Base-by-base conservation (phyloP, 2,797 vertebrate species). In the Vireo griseus region DNA sequence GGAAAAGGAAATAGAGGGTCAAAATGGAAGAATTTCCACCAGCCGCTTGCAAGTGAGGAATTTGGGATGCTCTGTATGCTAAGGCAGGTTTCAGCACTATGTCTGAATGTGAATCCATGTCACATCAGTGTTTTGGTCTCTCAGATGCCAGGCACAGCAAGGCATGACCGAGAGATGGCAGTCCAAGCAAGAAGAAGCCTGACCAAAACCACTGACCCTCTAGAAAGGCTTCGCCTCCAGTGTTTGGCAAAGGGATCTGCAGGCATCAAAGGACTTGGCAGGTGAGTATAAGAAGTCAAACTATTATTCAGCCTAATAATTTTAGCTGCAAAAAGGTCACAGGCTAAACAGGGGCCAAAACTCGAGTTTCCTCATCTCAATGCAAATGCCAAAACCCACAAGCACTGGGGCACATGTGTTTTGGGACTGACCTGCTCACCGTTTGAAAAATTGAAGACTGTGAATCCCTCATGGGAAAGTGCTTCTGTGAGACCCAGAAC, bases 231-330 rank as follows among this genome's bases (percentile, higher is more conserved):
- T 35, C 94, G 99, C 1, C 97, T 99, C 13, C 98, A 98, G 92
- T 99, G 99, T 80, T 97, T 99, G 82, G 85, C 98, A 35, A 96
- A 98, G 48, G 99, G 99, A 3, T 99, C 99, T 2, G 97, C 99
- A 0, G 99, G 99, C 33, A 99, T 99, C 97, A 99, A 99, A 97
- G 99, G 99, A 5, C 98, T 99, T n/a, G 96, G 98, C 95, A 99
- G 98, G 99, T 99, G 94, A 95, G 95, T 71, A 45, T 50, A 55
- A 66, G 31, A 44, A 21, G 6, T 39, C 40, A 79, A 61, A 72
- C 37, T 15, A 37, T 29, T 52, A 69, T 79, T 90, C n/a, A 88
- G 31, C 39, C 17, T 33, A 16, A 19, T 6, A 50, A 5, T 57
- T 65, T 35, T 24, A 68, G 16, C 33, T 66, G 18, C n/a, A 86